Evolutionary conservation across 1,140 invertebrate species (phyloP).

Genomic region (Acromyrmex charruanus): DNA sequence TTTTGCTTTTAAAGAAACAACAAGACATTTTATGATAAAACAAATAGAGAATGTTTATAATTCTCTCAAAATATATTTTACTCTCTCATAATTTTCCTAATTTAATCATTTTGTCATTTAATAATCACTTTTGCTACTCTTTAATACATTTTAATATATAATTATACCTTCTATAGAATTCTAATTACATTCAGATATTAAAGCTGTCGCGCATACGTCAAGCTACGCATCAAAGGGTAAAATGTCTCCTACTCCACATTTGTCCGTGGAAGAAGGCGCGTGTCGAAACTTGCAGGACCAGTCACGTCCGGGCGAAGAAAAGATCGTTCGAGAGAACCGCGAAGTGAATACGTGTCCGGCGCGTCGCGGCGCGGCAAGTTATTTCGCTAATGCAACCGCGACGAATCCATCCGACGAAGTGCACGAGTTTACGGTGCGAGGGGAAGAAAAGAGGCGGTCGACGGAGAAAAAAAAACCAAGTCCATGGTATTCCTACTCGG

Average conservation of each 20-base stretch:
- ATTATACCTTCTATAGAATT: background rate
- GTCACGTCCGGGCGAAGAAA: slow-evolving; percentile 58
- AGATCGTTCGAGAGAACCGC: slow-evolving; percentile 47
- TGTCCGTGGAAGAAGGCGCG: slow-evolving; percentile 46
- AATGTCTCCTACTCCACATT: slow-evolving; percentile 35
- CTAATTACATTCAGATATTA: slow-evolving; percentile 14
- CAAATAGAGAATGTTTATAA: background rate
- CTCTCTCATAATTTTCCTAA: background rate
- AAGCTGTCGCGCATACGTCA: background rate
- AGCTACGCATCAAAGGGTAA: slow-evolving; percentile 11
- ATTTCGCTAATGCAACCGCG: slow-evolving; percentile 70
- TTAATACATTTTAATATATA: background rate
- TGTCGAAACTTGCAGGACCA: slow-evolving; percentile 53
- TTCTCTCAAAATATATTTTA: background rate
- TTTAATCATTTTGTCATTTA: slow-evolving; percentile 12
- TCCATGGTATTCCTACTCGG: slow-evolving; percentile 36
- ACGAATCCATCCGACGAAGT: slow-evolving; percentile 69
- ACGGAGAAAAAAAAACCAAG: slow-evolving; percentile 14
- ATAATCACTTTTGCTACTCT: background rate
- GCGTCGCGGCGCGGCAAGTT: slow-evolving; percentile 61
- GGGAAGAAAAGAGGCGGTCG: slow-evolving; percentile 54
- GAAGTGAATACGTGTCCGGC: slow-evolving; percentile 57
- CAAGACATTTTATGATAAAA: background rate
- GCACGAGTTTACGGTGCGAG: slow-evolving; percentile 55
- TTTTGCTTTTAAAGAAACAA: background rate